These are phyloP conservation scores for Cebus imitator DNA, from an alignment of 2,113 vertebrate species.

Conservation along the genomic window DNA sequence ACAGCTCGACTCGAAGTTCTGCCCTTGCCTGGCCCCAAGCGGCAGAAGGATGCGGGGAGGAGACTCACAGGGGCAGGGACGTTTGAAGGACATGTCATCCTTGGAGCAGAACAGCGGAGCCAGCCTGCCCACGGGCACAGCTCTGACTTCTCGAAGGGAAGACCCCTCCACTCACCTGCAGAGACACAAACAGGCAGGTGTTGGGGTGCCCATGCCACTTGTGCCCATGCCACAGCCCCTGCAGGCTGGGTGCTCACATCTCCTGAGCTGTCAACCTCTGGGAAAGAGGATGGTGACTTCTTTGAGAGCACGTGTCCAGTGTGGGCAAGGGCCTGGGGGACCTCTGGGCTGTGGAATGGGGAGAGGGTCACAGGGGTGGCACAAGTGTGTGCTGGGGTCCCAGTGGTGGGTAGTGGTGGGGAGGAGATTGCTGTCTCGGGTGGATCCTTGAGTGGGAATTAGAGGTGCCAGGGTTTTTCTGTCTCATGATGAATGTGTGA, in stretches of 20 bases:
- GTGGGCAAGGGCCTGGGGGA: neutral
- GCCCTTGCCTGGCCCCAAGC: neutral
- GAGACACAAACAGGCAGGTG: slow-evolving; percentile 70
- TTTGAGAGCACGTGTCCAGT: neutral
- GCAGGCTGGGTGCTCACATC: neutral
- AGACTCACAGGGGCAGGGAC: slow-evolving; percentile 91
- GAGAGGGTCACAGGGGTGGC: neutral
- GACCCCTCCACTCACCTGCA: slow-evolving; percentile 82
- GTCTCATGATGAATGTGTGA: neutral
- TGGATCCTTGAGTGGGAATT: neutral
- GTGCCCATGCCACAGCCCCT: neutral
- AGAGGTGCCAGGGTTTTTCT: neutral
- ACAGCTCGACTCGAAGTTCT: neutral
- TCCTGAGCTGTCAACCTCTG: neutral
- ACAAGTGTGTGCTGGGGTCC: neutral
- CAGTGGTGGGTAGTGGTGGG: neutral
- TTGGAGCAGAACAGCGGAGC: slow-evolving; percentile 87
- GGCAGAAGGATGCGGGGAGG: neutral
- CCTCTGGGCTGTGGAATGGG: neutral
- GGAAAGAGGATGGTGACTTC: neutral
- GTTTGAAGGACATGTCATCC: slow-evolving; percentile 93
- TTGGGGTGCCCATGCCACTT: neutral
- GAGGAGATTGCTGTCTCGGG: neutral
- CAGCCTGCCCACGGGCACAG: slow-evolving; percentile 83
- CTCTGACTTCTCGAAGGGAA: slow-evolving; percentile 81